Evolutionary conservation across 2,888 invertebrate genomes (phyloP), one percentile per base, ranked within the genome.

Genomic region (Noctuana brunneofusca): DNA sequence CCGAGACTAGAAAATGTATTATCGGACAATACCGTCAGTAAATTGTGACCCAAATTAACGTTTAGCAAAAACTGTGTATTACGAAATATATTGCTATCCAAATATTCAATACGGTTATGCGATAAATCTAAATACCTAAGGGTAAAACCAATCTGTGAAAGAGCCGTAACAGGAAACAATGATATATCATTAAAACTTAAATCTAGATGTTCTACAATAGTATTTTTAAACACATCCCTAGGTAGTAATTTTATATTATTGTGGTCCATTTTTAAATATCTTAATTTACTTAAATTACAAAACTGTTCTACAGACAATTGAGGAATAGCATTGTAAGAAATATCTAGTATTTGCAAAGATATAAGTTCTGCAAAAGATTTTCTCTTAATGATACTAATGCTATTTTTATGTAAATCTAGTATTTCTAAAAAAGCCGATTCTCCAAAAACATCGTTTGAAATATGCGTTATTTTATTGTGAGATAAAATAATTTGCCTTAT

Each of bases 61-160:
- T 94, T 94, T 63, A 96, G 93, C 49, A 97, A 87, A 79, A 95
- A 96, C 58, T 96, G 96, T 30, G 96, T 96, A 74, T 95, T 95
- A 46, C 96, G 95, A 78, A 97, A 97, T 87, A 97, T 96, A 66
- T 96, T 96, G 71, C 96, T 96, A 82, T 97, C 97, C 70, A 97
- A 92, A 80, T 96, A 97, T 79, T 97, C 97, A 68, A 98, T 93
- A 68, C 93, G 94, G 81, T 97, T 97, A 68, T 94, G 92, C 0
- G 95, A 94, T 77, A 97, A 92, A 76, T 96, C 95, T 64, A 97
- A 93, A 78, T 95, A 94, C 56, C 96, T 92, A 65, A 97, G 83
- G 0, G 96, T 96, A 73, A 95, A 94, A 3, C 96, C 96, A 20
- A 97, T 94, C 80, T 96, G 96, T 0, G 95, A 93, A 65, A 97